phyloP scores from a whole-genome alignment of 2,888 invertebrate genomes.

The Adelognathus sp. region DNA sequence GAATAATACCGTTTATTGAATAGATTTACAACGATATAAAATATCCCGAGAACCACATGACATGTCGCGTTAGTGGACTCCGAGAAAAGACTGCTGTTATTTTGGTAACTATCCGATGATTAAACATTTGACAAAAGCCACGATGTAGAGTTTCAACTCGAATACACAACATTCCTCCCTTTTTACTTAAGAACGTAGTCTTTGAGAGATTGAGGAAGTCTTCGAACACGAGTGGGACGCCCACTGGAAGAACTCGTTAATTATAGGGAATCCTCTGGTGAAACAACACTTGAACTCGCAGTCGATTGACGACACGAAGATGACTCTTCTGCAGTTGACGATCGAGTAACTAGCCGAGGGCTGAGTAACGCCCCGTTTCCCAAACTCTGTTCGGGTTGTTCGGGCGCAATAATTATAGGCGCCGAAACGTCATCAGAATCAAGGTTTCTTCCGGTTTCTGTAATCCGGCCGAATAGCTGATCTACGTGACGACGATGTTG shows the following conservation, averaged over 20 bases:
- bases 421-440: not conserved
- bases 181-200: not conserved
- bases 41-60: too few species aligned
- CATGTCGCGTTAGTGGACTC: too few species aligned
- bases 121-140: too few species aligned
- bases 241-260: too few species aligned
- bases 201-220: not conserved
- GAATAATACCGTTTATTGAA: too few species aligned
- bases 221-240: not conserved
- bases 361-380: not conserved
- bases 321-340: not conserved
- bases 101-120: not conserved
- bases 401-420: not conserved
- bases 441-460: not conserved
- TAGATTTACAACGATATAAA: too few species aligned
- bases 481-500: not conserved
- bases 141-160: not conserved
- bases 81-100: too few species aligned
- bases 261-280: not conserved
- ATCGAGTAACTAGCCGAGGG: not conserved
- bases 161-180: not conserved
- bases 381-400: not conserved
- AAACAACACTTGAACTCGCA: not conserved
- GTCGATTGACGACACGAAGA: not conserved
- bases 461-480: not conserved